Conservation (phyloP, 2,797 vertebrate genomes). For the Morelia viridis region DNA sequence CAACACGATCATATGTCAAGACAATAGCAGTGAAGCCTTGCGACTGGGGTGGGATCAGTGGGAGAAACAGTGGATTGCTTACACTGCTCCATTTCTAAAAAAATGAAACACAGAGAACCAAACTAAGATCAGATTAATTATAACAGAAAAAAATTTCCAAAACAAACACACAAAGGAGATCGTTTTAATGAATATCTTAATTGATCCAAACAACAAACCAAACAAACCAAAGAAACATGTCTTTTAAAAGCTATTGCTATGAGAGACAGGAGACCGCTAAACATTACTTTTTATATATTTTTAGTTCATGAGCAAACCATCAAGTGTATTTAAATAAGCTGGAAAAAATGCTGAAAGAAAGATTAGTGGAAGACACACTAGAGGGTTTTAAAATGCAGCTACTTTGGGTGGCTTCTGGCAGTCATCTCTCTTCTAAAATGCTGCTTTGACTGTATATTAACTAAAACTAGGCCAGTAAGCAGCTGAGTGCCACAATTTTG, state of each 20-base stretch:
- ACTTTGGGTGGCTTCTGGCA: slow-evolving; percentile 15
- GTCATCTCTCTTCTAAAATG: slow-evolving; percentile 31
- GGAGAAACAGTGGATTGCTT: slow-evolving; percentile 95
- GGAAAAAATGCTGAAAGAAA: neutral
- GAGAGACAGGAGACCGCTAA: neutral
- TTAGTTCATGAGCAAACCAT: neutral
- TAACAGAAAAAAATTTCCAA: neutral
- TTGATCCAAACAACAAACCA: neutral
- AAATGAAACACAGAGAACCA: slow-evolving; percentile 20
- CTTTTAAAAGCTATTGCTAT: neutral
- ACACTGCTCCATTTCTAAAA: slow-evolving; percentile 94
- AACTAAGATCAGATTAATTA: neutral
- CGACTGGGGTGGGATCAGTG: slow-evolving; percentile 91
- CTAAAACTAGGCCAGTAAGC: slow-evolving; percentile 33
- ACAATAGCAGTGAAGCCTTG: slow-evolving; percentile 97
- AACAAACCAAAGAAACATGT: neutral
- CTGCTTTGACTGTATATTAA: slow-evolving; percentile 31
- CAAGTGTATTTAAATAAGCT: neutral
- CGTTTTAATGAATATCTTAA: slow-evolving; percentile 15
- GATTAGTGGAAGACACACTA: neutral
- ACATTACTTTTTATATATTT: neutral
- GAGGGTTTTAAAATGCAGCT: neutral
- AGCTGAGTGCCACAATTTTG: slow-evolving; percentile 32
- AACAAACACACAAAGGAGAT: slow-evolving; percentile 23
- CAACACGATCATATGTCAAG: slow-evolving; percentile 95